These are phyloP conservation scores for Amniataba percoides DNA, from an alignment of 2,797 vertebrate genomes.

Conservation along the genomic window DNA sequence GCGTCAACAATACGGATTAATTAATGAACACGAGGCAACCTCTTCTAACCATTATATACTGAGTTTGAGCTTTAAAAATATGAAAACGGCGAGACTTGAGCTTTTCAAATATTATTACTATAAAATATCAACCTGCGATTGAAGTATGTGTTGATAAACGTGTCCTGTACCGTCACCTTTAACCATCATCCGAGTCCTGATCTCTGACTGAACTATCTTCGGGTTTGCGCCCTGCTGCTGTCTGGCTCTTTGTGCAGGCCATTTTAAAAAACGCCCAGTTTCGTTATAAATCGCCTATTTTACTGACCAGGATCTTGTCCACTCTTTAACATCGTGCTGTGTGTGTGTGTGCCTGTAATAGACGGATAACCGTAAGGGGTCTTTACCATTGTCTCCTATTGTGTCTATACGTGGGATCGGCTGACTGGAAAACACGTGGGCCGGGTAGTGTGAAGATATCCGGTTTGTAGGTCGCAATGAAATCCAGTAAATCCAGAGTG, in stretches of 20 bases:
- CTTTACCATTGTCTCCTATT: constrained; percentile 74
- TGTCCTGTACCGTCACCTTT: not conserved
- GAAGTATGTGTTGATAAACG: not conserved
- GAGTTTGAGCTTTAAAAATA: not conserved
- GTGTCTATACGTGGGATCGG: constrained; percentile 70
- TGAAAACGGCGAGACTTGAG: accelerated
- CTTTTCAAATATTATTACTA: not conserved
- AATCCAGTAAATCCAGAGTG: constrained; percentile 30
- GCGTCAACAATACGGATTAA: constrained; percentile 3
- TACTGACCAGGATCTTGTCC: accelerated
- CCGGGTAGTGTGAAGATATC: constrained; percentile 71
- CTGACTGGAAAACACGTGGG: constrained; percentile 81
- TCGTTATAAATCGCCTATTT: not conserved
- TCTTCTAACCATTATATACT: accelerated
- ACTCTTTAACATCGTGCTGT: too few species aligned
- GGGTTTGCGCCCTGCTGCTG: constrained; percentile 3
- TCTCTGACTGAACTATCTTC: not conserved
- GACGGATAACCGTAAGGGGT: not conserved
- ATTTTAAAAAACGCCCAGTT: not conserved
- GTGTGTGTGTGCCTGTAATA: too few species aligned
- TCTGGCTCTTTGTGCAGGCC: constrained; percentile 6
- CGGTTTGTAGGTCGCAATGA: constrained; percentile 63
- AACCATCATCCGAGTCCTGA: not conserved
- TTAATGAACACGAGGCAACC: accelerated
- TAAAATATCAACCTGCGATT: not conserved